Evolutionary conservation across 2,888 invertebrate species (phyloP).

Genomic region (Caenorhabditis sinica): DNA sequence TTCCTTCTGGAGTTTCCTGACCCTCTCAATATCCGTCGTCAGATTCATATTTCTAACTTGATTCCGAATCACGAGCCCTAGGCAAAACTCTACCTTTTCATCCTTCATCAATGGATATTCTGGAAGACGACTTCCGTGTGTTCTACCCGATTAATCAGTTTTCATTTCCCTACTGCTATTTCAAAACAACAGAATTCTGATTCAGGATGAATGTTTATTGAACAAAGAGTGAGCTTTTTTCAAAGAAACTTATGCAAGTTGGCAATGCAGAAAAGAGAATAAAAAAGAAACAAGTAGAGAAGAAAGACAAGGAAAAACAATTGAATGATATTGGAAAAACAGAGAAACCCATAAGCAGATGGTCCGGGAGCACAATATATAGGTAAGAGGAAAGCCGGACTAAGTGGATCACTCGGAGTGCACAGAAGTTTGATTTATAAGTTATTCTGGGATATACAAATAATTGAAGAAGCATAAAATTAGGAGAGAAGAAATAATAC

Average conservation of each 20-base stretch:
- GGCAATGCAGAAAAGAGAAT: constrained; percentile 41
- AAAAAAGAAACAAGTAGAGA: constrained; percentile 33
- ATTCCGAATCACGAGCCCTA: no score
- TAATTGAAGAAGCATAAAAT: constrained; percentile 1
- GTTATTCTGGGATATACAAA: not conserved
- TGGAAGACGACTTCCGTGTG: no score
- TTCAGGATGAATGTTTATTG: constrained; percentile 23
- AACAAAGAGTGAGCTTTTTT: constrained; percentile 43
- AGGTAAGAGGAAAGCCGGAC: constrained; percentile 30
- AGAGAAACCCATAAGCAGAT: constrained; percentile 63
- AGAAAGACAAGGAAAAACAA: constrained; percentile 1
- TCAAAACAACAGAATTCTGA: not conserved
- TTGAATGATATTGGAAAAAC: not conserved
- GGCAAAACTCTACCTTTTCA: no score
- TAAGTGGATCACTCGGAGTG: constrained; percentile 63
- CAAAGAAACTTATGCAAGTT: constrained; percentile 38
- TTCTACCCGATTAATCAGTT: no score
- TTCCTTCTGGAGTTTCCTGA: no score
- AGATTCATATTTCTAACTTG: no score
- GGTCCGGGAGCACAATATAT: constrained; percentile 51
- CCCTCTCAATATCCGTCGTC: no score
- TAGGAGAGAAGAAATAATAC: constrained; percentile 40
- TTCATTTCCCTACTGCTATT: no score
- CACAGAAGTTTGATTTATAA: constrained; percentile 15
- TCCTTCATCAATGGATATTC: no score